Evolutionary conservation across 2,113 vertebrate species (phyloP).

Genomic region (Protobothrops mucrosquamatus): DNA sequence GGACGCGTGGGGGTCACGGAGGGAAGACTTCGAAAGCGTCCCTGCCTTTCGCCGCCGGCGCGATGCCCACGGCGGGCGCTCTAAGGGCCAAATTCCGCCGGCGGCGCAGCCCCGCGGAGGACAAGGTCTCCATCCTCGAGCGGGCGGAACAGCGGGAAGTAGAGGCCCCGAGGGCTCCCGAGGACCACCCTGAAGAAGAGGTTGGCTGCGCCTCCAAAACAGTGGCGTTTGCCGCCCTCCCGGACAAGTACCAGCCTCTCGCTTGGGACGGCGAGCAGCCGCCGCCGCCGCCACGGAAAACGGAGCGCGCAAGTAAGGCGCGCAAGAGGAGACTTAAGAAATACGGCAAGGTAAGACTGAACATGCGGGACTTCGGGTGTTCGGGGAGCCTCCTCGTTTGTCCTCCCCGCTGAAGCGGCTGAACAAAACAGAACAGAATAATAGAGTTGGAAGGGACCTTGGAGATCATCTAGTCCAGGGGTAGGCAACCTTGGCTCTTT

Average conservation of each 20-base stretch:
- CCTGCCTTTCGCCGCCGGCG: background rate
- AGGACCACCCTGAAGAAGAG: background rate
- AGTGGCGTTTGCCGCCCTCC: slow-evolving; percentile 61
- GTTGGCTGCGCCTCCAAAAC: slow-evolving; percentile 14
- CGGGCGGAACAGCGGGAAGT: slow-evolving; percentile 23
- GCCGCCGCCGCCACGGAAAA: slow-evolving; percentile 40
- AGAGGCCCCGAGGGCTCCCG: background rate
- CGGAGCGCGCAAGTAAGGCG: slow-evolving; percentile 27
- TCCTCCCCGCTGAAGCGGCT: background rate
- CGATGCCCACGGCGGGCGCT: slow-evolving; percentile 57
- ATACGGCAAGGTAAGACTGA: slow-evolving; percentile 71
- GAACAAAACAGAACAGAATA: background rate
- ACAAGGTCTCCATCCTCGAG: slow-evolving; percentile 45
- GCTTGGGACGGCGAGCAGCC: slow-evolving; percentile 14
- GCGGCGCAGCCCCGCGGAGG: slow-evolving; percentile 18
- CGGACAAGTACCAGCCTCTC: slow-evolving; percentile 67
- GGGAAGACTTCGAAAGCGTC: background rate
- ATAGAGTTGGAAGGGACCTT: background rate
- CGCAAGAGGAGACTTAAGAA: slow-evolving; percentile 67
- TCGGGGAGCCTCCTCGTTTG: background rate
- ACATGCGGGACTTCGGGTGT: background rate
- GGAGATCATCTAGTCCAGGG: background rate
- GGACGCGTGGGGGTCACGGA: slow-evolving; percentile 29
- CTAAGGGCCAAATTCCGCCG: slow-evolving; percentile 33
- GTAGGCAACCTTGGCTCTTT: no score